Percentiles rank a stretch among this genome's conserved stretches.
Evolutionary conservation across 2,888 invertebrate genomes (phyloP).

Genomic region (Cephonodes hylas): DNA sequence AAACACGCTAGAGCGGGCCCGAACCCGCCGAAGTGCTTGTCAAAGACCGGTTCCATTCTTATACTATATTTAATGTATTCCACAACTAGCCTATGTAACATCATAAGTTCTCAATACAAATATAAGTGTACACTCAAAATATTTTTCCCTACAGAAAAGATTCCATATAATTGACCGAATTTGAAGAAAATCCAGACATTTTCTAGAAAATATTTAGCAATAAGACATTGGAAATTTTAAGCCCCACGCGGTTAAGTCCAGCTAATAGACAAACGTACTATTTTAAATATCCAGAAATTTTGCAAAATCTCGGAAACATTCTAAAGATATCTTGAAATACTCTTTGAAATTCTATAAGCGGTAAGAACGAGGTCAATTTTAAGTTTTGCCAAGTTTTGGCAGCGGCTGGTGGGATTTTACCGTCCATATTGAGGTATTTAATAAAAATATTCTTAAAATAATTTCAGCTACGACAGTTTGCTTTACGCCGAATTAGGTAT

Average conservation of each 20-base stretch:
- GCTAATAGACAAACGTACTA: no score
- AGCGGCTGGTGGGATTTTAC: background rate
- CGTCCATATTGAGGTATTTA: background rate
- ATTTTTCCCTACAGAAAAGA: no score
- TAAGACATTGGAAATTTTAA: no score
- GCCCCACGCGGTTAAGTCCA: no score
- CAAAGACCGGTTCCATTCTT: constrained; percentile 62
- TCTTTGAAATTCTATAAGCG: background rate
- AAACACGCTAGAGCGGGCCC: constrained; percentile 52
- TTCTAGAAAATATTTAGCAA: no score
- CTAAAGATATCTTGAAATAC: background rate
- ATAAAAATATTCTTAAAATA: background rate
- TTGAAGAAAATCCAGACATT: no score
- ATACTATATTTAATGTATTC: constrained; percentile 52
- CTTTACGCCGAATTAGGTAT: no score
- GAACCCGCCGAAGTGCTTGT: constrained; percentile 54
- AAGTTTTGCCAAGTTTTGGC: background rate
- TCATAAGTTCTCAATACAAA: background rate
- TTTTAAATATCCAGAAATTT: no score
- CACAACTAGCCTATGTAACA: background rate
- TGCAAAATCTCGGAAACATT: no score
- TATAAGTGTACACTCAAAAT: no score
- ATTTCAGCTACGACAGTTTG: background rate
- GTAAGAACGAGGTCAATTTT: background rate
- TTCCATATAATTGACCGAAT: no score